A percentile compares a stretch with the other conserved stretches of the same genome.
phyloP scores from a whole-genome alignment of 2,797 vertebrate genomes.

The Sphenodon punctatus region DNA sequence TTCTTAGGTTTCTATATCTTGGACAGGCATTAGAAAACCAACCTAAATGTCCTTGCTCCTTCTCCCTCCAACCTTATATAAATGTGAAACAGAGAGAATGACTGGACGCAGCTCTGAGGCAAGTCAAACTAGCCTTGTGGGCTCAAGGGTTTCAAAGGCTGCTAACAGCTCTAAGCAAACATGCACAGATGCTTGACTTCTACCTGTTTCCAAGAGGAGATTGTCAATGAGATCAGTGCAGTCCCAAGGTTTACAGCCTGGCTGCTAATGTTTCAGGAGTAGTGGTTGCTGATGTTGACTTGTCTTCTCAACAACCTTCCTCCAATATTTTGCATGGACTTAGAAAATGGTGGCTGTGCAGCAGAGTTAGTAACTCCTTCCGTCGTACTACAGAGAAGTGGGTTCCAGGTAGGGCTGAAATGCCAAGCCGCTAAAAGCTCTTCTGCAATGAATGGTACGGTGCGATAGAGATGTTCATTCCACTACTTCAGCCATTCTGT shows the following conservation, averaged over 20 bases:
- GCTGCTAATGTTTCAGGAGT: conserved; percentile 20
- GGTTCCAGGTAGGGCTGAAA: conserved; percentile 53
- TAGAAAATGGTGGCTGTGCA: neutral
- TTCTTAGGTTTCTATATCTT: neutral
- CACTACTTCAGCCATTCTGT: too few species aligned
- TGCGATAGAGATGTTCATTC: too few species aligned
- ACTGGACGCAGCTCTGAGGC: neutral
- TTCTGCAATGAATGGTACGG: too few species aligned
- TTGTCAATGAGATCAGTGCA: neutral
- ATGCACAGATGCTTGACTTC: neutral
- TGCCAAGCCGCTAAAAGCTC: too few species aligned
- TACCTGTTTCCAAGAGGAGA: conserved; percentile 11
- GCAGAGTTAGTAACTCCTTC: neutral
- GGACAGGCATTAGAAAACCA: neutral
- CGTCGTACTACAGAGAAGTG: conserved; percentile 12
- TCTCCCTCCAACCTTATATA: neutral
- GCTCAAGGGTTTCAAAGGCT: conserved; percentile 3
- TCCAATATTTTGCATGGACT: conserved; percentile 38
- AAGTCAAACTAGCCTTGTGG: neutral
- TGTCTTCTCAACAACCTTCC: conserved; percentile 23
- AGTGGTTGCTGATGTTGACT: conserved; percentile 21
- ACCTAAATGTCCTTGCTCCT: neutral
- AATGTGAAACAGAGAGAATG: neutral
- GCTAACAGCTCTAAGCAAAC: conserved; percentile 21
- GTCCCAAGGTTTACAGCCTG: conserved; percentile 35